Conservation (phyloP, 64 coral and sea anemone genomes). For the Stichodactyla helianthus region DNA sequence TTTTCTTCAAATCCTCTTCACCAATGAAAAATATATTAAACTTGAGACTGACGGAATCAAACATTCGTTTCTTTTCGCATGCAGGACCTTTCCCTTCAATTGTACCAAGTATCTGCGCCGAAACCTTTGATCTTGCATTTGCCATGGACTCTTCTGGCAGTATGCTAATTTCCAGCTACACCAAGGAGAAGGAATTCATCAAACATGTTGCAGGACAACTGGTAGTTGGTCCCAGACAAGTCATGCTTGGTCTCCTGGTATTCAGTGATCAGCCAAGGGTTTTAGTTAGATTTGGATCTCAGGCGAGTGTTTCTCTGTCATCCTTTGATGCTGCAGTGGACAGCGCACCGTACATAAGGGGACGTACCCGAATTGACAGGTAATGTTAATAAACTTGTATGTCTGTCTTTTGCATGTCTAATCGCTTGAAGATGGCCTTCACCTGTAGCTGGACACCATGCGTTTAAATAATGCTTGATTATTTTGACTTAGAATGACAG, state of each 20-base stretch:
- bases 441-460: too few species aligned
- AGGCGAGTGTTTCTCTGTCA: slow-evolving; percentile 11
- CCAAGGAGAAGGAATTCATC: slow-evolving; percentile 44
- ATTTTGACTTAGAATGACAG: too few species aligned
- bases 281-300: slow-evolving; percentile 44
- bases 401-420: too few species aligned
- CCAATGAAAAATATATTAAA: too few species aligned
- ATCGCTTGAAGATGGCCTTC: too few species aligned
- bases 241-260: slow-evolving; percentile 40
- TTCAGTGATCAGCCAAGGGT: slow-evolving; percentile 43
- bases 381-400: neutral
- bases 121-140: slow-evolving; percentile 58
- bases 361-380: slow-evolving; percentile 49
- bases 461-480: too few species aligned
- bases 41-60: neutral
- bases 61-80: neutral
- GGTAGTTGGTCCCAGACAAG: slow-evolving; percentile 7
- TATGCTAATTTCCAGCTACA: slow-evolving; percentile 35
- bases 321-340: slow-evolving; percentile 48
- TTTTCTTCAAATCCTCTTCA: too few species aligned
- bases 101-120: slow-evolving; percentile 1
- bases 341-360: slow-evolving; percentile 23
- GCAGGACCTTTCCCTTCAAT: slow-evolving; percentile 6
- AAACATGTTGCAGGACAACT: slow-evolving; percentile 21
- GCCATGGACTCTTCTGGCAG: slow-evolving; percentile 61